Evolutionary conservation across 2,113 vertebrate species (phyloP).

Genomic region (Chamaetylas fuelleborni): DNA sequence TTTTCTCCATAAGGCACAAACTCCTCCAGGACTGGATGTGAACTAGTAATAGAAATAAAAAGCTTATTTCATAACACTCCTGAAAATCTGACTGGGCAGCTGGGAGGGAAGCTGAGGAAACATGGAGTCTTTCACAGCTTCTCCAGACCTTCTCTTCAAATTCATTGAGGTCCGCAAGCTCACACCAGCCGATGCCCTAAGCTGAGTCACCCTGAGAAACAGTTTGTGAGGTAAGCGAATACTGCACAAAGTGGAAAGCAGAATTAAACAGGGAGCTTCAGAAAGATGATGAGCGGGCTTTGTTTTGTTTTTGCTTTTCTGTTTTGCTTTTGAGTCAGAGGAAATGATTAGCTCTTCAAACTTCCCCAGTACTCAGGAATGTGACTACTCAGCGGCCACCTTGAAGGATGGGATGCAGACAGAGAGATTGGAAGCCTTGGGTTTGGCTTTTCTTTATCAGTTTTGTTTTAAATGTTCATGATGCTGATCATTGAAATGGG

Average conservation of each 20-base stretch:
- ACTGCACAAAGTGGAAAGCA: not conserved
- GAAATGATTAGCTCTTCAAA: not conserved
- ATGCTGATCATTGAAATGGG: not conserved
- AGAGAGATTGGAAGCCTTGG: not conserved
- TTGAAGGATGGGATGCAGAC: not conserved
- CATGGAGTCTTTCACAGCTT: not conserved
- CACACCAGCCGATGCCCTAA: rapidly evolving
- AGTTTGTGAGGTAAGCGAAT: not conserved
- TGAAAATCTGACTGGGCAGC: not conserved
- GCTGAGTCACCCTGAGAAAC: not conserved
- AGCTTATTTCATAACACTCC: not conserved
- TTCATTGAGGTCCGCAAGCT: not conserved
- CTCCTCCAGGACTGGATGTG: not conserved
- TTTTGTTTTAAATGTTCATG: not conserved
- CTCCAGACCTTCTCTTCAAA: not conserved
- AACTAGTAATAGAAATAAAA: not conserved
- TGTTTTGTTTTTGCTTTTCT: not conserved
- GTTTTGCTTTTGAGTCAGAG: not conserved
- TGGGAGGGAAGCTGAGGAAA: not conserved
- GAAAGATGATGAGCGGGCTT: not conserved
- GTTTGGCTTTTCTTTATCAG: not conserved
- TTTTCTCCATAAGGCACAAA: not conserved
- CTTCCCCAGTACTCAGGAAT: not conserved
- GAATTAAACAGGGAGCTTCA: not conserved
- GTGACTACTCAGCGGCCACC: not conserved